Evolutionary conservation across 2,888 invertebrate genomes (phyloP).

Genomic region (Brachypalpus laphriformis): DNA sequence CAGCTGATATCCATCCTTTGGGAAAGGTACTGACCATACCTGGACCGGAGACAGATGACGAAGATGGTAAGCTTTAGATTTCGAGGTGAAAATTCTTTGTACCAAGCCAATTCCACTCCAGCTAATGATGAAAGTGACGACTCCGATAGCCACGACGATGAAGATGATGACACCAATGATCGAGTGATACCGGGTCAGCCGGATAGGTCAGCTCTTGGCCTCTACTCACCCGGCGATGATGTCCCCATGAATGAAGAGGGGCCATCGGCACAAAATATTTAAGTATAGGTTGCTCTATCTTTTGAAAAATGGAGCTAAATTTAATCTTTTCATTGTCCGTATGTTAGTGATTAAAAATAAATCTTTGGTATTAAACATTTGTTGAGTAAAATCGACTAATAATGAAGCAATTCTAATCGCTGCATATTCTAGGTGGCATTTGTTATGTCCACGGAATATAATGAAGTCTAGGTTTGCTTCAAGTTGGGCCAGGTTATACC

Average conservation of each 20-base stretch:
- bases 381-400: neutral
- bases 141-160: constrained; percentile 86
- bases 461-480: too few species aligned
- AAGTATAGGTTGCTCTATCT: neutral
- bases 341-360: neutral
- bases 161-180: constrained; percentile 85
- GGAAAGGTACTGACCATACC: constrained; percentile 87
- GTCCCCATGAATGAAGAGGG: constrained; percentile 79
- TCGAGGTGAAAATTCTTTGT: neutral
- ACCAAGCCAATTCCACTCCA: constrained; percentile 71
- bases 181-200: constrained; percentile 79
- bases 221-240: constrained; percentile 80
- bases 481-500: too few species aligned
- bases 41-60: constrained; percentile 85
- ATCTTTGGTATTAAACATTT: neutral
- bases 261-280: constrained; percentile 46
- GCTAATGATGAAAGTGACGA: constrained; percentile 86
- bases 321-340: neutral
- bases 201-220: constrained; percentile 78
- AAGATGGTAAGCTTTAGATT: constrained; percentile 83
- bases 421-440: too few species aligned
- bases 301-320: neutral
- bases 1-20: constrained; percentile 86
- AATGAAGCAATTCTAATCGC: too few species aligned
- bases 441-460: too few species aligned